These are phyloP conservation scores for Rhyacophila evoluta DNA, from an alignment of 2,888 invertebrate genomes.

Conservation along the genomic window DNA sequence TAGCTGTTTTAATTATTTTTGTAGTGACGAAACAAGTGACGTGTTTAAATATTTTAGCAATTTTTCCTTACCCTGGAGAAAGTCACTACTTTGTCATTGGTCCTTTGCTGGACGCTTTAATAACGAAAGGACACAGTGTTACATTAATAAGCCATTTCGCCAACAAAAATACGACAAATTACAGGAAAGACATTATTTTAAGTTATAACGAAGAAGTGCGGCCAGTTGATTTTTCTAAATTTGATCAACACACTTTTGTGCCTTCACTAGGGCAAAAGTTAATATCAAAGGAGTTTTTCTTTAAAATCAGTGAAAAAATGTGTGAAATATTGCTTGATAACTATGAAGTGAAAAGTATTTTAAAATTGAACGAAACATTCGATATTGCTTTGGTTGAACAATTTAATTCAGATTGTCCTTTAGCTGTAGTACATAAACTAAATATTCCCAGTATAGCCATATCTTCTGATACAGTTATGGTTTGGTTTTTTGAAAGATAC, in stretches of 20 bases:
- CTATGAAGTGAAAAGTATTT: conserved; percentile 68
- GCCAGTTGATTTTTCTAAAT: conserved; percentile 37
- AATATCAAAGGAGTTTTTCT: conserved; percentile 55
- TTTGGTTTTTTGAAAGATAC: conserved; percentile 69
- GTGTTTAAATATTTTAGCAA: conserved; percentile 67
- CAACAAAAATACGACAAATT: conserved; percentile 63
- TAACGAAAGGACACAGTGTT: conserved; percentile 74
- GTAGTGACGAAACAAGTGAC: no score
- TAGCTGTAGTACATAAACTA: conserved; percentile 77
- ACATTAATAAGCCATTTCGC: conserved; percentile 78
- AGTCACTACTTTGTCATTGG: conserved; percentile 78
- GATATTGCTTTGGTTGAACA: conserved; percentile 80
- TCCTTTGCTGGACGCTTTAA: conserved; percentile 72
- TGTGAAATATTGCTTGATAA: conserved; percentile 68
- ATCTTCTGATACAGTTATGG: conserved; percentile 69
- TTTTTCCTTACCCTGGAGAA: conserved; percentile 76
- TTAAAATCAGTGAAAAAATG: conserved; percentile 63
- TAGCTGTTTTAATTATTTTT: no score
- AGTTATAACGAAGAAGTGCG: conserved; percentile 54
- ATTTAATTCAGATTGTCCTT: conserved; percentile 80
- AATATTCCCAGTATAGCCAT: conserved; percentile 74
- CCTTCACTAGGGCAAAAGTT: not conserved
- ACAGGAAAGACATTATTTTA: conserved; percentile 73
- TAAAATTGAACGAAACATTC: conserved; percentile 68
- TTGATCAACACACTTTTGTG: conserved; percentile 35